Evolutionary conservation across 2,113 vertebrate genomes (phyloP).

Genomic region (Trochalopteron elliotii): DNA sequence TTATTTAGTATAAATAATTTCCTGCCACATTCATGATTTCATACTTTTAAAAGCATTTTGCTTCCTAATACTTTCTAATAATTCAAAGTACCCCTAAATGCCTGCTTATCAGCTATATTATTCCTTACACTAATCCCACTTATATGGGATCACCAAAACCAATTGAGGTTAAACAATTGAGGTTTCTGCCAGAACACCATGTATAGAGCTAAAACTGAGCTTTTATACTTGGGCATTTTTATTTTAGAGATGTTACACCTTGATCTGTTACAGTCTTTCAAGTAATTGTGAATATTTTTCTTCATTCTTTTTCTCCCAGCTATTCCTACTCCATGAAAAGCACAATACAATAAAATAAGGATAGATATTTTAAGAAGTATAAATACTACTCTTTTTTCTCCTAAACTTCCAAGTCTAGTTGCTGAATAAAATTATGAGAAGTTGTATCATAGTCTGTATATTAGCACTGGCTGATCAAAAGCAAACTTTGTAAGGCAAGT

Average conservation of each 20-base stretch:
- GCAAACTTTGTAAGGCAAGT: conserved; percentile 24
- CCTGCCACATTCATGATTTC: not conserved
- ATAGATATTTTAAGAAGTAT: not conserved
- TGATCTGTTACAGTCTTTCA: not conserved
- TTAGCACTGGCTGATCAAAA: conserved; percentile 26
- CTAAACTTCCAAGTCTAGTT: not conserved
- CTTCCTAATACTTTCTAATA: not conserved
- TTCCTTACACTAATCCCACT: not conserved
- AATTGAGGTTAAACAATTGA: not conserved
- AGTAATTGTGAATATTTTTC: not conserved
- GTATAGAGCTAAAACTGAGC: not conserved
- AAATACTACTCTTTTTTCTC: not conserved
- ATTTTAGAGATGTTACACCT: not conserved
- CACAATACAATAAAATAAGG: not conserved
- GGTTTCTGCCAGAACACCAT: not conserved
- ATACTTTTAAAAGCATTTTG: not conserved
- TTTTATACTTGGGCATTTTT: not conserved
- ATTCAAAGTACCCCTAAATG: not conserved
- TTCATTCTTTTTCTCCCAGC: not conserved
- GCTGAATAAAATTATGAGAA: not conserved
- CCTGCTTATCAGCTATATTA: not conserved
- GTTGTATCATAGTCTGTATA: not conserved
- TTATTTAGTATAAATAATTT: not conserved
- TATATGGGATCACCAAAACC: not conserved
- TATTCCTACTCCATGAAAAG: not conserved